These are phyloP conservation scores for Apistogramma diplotaenia DNA, from an alignment of 2,113 vertebrate species.

Conservation along the genomic window DNA sequence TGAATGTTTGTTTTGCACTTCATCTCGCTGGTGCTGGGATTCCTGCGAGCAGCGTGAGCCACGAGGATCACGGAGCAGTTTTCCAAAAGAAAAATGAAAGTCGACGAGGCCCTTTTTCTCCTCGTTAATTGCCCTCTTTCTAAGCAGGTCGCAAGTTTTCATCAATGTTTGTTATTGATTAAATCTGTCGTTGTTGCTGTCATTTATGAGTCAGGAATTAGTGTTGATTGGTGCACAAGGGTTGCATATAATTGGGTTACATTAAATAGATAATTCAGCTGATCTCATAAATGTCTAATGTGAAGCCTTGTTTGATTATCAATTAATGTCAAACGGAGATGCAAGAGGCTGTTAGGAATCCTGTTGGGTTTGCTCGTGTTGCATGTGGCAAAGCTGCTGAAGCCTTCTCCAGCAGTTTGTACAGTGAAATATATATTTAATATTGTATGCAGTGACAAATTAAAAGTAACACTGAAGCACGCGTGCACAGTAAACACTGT, in stretches of 20 bases:
- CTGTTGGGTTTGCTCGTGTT: conserved; percentile 18
- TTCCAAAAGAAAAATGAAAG: conserved; percentile 18
- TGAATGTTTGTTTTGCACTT: conserved; percentile 30
- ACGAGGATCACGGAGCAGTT: not conserved
- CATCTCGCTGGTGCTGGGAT: not conserved
- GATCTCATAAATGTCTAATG: conserved; percentile 75
- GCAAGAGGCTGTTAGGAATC: conserved; percentile 47
- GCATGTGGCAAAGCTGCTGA: not conserved
- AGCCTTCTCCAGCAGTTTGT: not conserved
- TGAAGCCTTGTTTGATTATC: conserved; percentile 72
- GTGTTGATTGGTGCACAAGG: conserved; percentile 70
- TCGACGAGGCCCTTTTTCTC: conserved; percentile 18
- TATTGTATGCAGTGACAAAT: not conserved
- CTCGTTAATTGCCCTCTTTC: conserved; percentile 53
- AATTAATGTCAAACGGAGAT: conserved; percentile 71
- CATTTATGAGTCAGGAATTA: conserved; percentile 64
- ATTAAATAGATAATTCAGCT: conserved; percentile 74
- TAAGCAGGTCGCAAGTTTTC: conserved; percentile 48
- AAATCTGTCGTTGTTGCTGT: conserved; percentile 54
- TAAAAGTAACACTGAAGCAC: not conserved
- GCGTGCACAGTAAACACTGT: not conserved
- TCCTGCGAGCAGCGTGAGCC: not conserved
- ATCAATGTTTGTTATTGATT: conserved; percentile 70
- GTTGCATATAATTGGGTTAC: conserved; percentile 73
- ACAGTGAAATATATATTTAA: not conserved